These are phyloP conservation scores for Hermaeophaga mercurialis DNA, from an alignment of 2,888 invertebrate species.

Conservation along the genomic window DNA sequence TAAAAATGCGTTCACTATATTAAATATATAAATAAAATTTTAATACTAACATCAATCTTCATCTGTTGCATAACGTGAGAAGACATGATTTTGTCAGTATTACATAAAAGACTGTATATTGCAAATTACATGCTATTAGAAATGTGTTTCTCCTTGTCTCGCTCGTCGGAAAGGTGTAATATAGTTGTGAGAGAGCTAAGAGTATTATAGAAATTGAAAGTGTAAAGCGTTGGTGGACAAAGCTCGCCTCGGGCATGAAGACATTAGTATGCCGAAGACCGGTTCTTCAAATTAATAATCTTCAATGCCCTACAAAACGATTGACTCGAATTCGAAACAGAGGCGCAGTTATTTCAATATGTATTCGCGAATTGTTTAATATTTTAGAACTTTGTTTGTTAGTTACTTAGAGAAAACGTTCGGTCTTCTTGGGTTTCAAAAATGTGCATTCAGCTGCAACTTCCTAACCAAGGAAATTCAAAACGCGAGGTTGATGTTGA, in stretches of 20 bases:
- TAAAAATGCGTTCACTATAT: too few species aligned
- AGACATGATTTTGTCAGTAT: slow-evolving; percentile 35
- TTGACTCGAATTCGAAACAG: slow-evolving; percentile 12
- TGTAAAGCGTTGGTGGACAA: slow-evolving; percentile 42
- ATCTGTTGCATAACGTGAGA: slow-evolving; percentile 30
- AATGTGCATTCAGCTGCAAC: too few species aligned
- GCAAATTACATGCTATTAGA: slow-evolving; percentile 32
- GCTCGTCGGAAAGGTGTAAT: slow-evolving; percentile 18
- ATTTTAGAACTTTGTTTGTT: too few species aligned
- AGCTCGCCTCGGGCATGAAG: slow-evolving; percentile 32
- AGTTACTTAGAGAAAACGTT: too few species aligned
- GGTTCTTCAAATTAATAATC: slow-evolving; percentile 46
- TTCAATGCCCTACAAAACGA: slow-evolving; percentile 34
- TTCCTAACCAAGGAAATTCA: too few species aligned
- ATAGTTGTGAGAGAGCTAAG: slow-evolving; percentile 21
- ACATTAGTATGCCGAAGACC: slow-evolving; percentile 37
- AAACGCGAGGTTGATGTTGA: too few species aligned
- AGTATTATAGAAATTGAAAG: slow-evolving; percentile 42
- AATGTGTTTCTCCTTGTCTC: slow-evolving; percentile 29
- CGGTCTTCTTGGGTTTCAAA: too few species aligned
- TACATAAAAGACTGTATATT: slow-evolving; percentile 36
- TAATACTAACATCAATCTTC: slow-evolving; percentile 32
- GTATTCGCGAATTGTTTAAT: too few species aligned
- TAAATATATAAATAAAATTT: slow-evolving; percentile 18
- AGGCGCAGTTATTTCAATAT: too few species aligned